A percentile compares a stretch with the other conserved stretches of the same genome.
phyloP scores from a whole-genome alignment of 2,113 vertebrate species.

The Ophiodon elongatus region DNA sequence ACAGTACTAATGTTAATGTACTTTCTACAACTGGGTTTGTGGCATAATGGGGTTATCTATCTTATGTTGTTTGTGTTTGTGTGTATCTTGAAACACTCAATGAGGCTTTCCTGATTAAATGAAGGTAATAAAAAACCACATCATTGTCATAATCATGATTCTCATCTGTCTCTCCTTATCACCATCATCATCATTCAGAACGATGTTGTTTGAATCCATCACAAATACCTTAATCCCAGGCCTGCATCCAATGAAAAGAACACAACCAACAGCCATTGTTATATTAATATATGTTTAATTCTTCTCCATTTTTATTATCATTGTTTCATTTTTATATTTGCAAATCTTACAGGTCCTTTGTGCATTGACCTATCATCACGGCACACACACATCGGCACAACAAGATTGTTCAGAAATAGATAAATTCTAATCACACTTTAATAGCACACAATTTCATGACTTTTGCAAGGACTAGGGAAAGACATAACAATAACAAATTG shows the following conservation, averaged over 20 bases:
- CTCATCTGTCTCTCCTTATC: neutral
- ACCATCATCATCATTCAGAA: neutral
- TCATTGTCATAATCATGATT: neutral
- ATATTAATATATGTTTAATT: conserved; percentile 85
- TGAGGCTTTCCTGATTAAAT: neutral
- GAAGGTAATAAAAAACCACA: neutral
- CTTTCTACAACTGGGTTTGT: neutral
- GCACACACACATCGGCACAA: conserved; percentile 82
- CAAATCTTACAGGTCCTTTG: conserved; percentile 73
- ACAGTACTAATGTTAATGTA: neutral
- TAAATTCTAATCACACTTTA: conserved; percentile 74
- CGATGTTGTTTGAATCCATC: no score
- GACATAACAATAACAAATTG: conserved; percentile 70
- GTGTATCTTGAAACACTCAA: neutral
- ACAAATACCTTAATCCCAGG: neutral
- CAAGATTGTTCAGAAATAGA: conserved; percentile 79
- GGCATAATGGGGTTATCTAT: neutral
- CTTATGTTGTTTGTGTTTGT: neutral
- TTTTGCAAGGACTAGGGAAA: conserved; percentile 75
- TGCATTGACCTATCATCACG: conserved; percentile 73
- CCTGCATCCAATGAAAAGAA: conserved; percentile 30
- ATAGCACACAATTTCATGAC: conserved; percentile 73
- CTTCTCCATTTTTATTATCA: conserved; percentile 74
- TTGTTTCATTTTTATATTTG: conserved; percentile 75
- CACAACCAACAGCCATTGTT: conserved; percentile 43